These are phyloP conservation scores for Strongylocentrotus purpuratus DNA, from an alignment of 35 echinoderm and acorn worm genomes.

Conservation along the genomic window DNA sequence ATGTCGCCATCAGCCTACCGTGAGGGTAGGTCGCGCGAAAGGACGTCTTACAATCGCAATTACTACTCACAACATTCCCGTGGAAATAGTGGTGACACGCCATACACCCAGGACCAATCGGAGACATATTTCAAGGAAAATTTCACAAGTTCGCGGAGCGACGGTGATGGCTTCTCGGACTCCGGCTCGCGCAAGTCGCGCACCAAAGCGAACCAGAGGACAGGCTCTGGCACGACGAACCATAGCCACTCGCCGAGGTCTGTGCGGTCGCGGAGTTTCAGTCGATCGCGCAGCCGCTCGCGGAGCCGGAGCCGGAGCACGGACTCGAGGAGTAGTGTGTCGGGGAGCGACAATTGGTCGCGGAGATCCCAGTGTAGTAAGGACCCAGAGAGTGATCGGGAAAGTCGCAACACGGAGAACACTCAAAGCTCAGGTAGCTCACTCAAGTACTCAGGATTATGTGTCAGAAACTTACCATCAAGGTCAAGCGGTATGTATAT, in stretches of 20 bases:
- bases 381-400: slow-evolving; percentile 79
- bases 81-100: slow-evolving; percentile 45
- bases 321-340: slow-evolving; percentile 94
- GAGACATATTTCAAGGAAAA: slow-evolving; percentile 58
- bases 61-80: slow-evolving; percentile 89
- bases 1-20: slow-evolving; percentile 73
- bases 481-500: slow-evolving; percentile 92
- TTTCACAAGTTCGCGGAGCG: slow-evolving; percentile 45
- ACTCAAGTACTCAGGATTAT: slow-evolving; percentile 87
- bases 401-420: slow-evolving; percentile 93
- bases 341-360: slow-evolving; percentile 83
- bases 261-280: slow-evolving; percentile 84
- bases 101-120: slow-evolving; percentile 59
- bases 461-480: slow-evolving; percentile 95
- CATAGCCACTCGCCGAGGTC: slow-evolving; percentile 68
- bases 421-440: slow-evolving; percentile 74
- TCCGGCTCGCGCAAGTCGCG: slow-evolving; percentile 69
- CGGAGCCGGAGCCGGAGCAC: slow-evolving; percentile 79
- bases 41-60: slow-evolving; percentile 76
- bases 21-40: slow-evolving; percentile 75
- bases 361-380: slow-evolving; percentile 83
- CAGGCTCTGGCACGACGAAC: slow-evolving; percentile 44
- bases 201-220: slow-evolving; percentile 58
- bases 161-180: slow-evolving; percentile 67
- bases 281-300: slow-evolving; percentile 76